A percentile compares a stretch with the other conserved stretches of the same genome.
These are phyloP conservation scores for Acanthurus leucopareius DNA, from an alignment of 2,797 vertebrate genomes.

Conservation along the genomic window DNA sequence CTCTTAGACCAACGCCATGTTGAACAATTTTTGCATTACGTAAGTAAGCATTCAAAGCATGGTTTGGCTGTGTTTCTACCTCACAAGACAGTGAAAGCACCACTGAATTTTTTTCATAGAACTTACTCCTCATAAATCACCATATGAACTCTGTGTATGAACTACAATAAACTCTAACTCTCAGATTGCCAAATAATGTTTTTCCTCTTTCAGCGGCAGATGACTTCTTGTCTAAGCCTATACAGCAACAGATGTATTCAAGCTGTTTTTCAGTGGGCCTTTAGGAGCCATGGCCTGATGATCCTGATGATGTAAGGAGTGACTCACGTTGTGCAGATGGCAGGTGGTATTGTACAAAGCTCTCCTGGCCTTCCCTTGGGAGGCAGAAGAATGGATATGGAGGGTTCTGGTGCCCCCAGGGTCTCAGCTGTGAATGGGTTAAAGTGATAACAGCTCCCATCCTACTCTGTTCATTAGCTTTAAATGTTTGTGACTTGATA, in stretches of 20 bases:
- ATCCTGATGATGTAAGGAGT: constrained; percentile 20
- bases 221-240: constrained; percentile 19
- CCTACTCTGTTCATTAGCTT: constrained; percentile 68
- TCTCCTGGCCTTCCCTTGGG: constrained; percentile 27
- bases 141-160: constrained; percentile 20
- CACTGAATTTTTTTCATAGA: constrained; percentile 24
- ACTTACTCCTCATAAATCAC: constrained; percentile 34
- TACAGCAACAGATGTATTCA: constrained; percentile 48
- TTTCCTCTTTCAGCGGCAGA: constrained; percentile 24
- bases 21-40: not conserved
- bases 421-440: constrained; percentile 63
- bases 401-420: constrained; percentile 26
- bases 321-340: constrained; percentile 46
- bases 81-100: constrained; percentile 15
- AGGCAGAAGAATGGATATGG: constrained; percentile 4
- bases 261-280: constrained; percentile 46
- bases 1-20: not conserved
- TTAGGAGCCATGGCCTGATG: constrained; percentile 24
- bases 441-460: constrained; percentile 57
- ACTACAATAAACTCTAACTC: constrained; percentile 48
- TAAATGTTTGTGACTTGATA: constrained; percentile 51
- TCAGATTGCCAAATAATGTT: constrained; percentile 26
- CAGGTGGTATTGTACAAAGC: constrained; percentile 64
- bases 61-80: constrained; percentile 27
- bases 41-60: constrained; percentile 5